Evolutionary conservation across 2,797 vertebrate species (phyloP), one percentile per base, ranked within the genome.

Genomic region (Rhinatrema bivittatum): DNA sequence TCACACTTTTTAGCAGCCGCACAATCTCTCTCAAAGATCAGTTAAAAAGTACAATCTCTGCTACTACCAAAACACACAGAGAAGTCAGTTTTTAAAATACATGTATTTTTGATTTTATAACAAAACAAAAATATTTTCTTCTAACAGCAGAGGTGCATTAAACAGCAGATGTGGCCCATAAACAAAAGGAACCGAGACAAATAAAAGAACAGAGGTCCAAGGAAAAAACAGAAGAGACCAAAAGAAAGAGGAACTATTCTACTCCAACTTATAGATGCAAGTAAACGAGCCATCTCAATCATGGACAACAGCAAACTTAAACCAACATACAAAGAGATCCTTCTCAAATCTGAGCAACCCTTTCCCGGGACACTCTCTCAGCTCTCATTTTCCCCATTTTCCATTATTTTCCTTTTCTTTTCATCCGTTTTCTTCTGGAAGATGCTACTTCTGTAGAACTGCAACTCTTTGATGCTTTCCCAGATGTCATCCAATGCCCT

Each of bases 401-500:
- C 84, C 11, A 88, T 61, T 3, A 87, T 68, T 55, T 81, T 90
- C 60, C 74, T 60, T 47, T 87, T 87, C 66, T 88, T 88, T 22
- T 87, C 86, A 9, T 86, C 82, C 11, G 58, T 65, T 45, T 80
- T 76, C 26, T 57, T 62, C 76, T 89, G 94, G 76, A 99, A 98
- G 68, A 99, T 65, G 34, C 62, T 84, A 10, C 62, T 79, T 77
- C 88, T 88, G 84, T 99, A 99, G 79, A 83, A 94, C 62, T 84
- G 81, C 15, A 99, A 86, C 39, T 99, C 95, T 68, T 85, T 90
- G 56, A 99, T 94, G 79, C 95, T 99, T 72, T 98, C 95, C 46
- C 51, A 76, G 73, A 99, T 98, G 80, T 99, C 95, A n/a, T 81
- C 90, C 21, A 96, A 68, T 0, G 95, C 95, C 76, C 94, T 98